These are phyloP conservation scores for Xanthorhoe designata DNA, from an alignment of 2,888 invertebrate species.

Conservation along the genomic window DNA sequence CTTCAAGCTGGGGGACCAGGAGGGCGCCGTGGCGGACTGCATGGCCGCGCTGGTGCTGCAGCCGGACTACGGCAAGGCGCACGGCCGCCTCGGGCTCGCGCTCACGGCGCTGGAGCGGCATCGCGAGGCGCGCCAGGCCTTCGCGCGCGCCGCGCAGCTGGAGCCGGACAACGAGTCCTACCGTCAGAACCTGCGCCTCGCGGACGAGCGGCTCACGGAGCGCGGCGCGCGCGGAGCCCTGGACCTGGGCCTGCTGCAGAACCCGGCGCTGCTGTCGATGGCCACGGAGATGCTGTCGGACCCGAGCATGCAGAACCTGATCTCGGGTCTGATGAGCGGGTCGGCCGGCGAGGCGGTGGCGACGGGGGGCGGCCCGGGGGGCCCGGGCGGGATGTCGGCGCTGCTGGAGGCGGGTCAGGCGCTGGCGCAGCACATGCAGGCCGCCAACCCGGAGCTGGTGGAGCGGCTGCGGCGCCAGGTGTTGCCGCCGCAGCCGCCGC, in stretches of 20 bases:
- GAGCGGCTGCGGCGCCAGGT: conserved; percentile 91
- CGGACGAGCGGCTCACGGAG: conserved; percentile 89
- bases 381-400: conserved; percentile 74
- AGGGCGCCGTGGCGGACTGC: conserved; percentile 95
- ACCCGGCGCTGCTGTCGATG: conserved; percentile 93
- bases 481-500: conserved; percentile 58
- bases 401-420: conserved; percentile 90
- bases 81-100: conserved; percentile 95
- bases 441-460: conserved; percentile 92
- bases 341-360: conserved; percentile 50
- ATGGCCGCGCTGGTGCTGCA: conserved; percentile 95
- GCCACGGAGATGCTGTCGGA: conserved; percentile 94
- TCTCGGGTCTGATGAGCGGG: conserved; percentile 85
- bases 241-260: conserved; percentile 89
- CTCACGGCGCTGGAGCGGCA: conserved; percentile 93
- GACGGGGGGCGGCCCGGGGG: conserved; percentile 83
- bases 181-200: conserved; percentile 93
- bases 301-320: conserved; percentile 92
- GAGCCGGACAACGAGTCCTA: conserved; percentile 97
- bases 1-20: conserved; percentile 94
- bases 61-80: conserved; percentile 97
- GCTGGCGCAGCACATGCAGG: conserved; percentile 93
- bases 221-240: conserved; percentile 87
- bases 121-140: conserved; percentile 94
- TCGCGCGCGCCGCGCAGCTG: conserved; percentile 93